Evolutionary conservation across 2,888 invertebrate species (phyloP).

Genomic region (Nipponacmea schrenckii): DNA sequence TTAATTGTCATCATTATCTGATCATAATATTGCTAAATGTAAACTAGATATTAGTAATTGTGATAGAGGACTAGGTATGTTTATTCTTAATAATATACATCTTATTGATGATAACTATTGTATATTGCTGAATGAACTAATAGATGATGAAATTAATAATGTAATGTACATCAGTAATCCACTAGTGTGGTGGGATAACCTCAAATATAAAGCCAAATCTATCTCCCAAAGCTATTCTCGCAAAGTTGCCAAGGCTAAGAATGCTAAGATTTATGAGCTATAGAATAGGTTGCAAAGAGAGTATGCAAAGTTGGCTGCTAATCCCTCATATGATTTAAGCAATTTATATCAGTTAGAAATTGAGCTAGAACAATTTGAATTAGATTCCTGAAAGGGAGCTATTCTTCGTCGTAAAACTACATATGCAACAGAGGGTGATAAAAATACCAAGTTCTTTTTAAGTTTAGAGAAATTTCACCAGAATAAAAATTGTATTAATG

Average conservation of each 20-base stretch:
- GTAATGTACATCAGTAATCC: slow-evolving; percentile 2
- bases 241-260: slow-evolving; percentile 1
- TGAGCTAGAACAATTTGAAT: too few relatives aligned
- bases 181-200: slow-evolving; percentile 24
- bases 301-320: neutral
- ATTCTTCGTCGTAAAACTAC: too few relatives aligned
- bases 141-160: neutral
- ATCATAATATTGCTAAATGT: too few relatives aligned
- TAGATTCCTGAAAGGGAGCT: too few relatives aligned
- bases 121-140: slow-evolving; percentile 6
- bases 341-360: too few relatives aligned
- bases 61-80: slow-evolving; percentile 21
- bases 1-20: too few relatives aligned
- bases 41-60: slow-evolving; percentile 8
- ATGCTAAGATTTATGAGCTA: slow-evolving; percentile 11
- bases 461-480: too few relatives aligned
- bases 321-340: too few relatives aligned
- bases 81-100: slow-evolving; percentile 19
- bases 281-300: slow-evolving; percentile 14
- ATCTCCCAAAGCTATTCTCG: slow-evolving; percentile 4
- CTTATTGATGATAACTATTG: slow-evolving; percentile 13
- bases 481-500: too few relatives aligned
- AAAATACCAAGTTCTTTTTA: too few relatives aligned
- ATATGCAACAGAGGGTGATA: too few relatives aligned
- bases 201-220: slow-evolving; percentile 23